Percentiles rank a stretch among this genome's conserved stretches.
These are phyloP conservation scores for Crypturellus undulatus DNA, from an alignment of 2,113 vertebrate genomes.

Conservation along the genomic window DNA sequence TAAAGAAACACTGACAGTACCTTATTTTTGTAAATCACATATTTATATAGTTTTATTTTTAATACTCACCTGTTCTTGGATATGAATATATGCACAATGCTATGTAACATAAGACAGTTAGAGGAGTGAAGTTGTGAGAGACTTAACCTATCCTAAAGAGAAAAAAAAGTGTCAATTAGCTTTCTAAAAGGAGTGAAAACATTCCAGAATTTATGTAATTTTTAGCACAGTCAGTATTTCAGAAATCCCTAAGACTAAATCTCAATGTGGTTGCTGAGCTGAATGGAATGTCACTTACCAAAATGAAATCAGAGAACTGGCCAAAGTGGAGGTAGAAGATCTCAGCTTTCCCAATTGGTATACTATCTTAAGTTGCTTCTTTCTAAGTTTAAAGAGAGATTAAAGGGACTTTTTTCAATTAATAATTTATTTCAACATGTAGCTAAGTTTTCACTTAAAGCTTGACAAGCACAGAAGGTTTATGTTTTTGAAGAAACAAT, in stretches of 20 bases:
- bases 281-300: not conserved
- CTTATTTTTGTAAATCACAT: not conserved
- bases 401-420: not conserved
- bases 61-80: not conserved
- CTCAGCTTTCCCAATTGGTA: not conserved
- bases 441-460: not conserved
- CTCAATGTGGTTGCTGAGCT: not conserved
- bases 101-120: not conserved
- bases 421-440: not conserved
- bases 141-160: not conserved
- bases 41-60: not conserved
- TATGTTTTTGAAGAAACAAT: not conserved
- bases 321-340: not conserved
- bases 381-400: not conserved
- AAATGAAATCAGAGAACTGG: not conserved
- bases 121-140: not conserved
- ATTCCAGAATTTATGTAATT: not conserved
- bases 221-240: not conserved
- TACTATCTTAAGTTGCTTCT: not conserved
- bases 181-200: not conserved
- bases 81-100: not conserved
- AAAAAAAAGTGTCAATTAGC: not conserved
- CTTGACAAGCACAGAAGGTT: not conserved
- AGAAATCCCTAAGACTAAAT: not conserved
- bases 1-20: not conserved